Base-by-base conservation (phyloP, 1,140 invertebrate species). In the Phymorhynchus buccinoides region DNA sequence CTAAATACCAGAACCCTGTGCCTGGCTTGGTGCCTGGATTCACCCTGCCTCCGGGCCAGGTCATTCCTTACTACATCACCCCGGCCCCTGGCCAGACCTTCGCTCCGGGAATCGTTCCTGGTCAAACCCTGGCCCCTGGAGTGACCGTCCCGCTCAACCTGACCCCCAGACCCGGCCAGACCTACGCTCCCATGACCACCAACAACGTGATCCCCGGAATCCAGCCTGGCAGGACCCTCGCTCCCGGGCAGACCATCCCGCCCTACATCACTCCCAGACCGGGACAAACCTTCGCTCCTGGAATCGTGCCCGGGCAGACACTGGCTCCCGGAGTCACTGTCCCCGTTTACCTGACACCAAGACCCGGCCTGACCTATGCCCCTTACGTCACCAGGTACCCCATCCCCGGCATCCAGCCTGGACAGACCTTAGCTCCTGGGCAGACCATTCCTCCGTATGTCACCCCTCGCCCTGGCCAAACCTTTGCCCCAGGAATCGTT, bases 231-330 rank as follows among this genome's bases (percentile, higher is more conserved):
- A 35, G 83, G 27, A 89, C 89, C 62, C 89, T 87, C 35, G 35
- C 84, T 32, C 84, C 84, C 3, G 56, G 73, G 1, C 48, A 35
- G 37, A 80, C 68, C 80, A 86, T 83, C 56, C 80, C 87, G 85
- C 87, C 41, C 35, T 62, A 88, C 42, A 88, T 89, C 84, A 90
- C 90, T 22, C 88, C 88, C 52, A 86, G 82, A n/a, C 88, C 87
- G 41, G 90, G 90, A 42, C 79, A 81, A 18, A 88, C 88, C 27
- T 89, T 89, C 85, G 85, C 87, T 62, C 88, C 88, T 39, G 86
- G 86, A 27, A 68, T 85, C 52, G 83, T 83, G 18, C 87, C 89
- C 42, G 88, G 87, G 16, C 32, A 80, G 68, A 88, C 88, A 6
- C 86, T 85, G 56, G 84, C 86, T 68, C 87, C 88, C 30, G 88